Base-by-base conservation (phyloP, 2,113 vertebrate genomes). In the Toxotes jaculatrix region DNA sequence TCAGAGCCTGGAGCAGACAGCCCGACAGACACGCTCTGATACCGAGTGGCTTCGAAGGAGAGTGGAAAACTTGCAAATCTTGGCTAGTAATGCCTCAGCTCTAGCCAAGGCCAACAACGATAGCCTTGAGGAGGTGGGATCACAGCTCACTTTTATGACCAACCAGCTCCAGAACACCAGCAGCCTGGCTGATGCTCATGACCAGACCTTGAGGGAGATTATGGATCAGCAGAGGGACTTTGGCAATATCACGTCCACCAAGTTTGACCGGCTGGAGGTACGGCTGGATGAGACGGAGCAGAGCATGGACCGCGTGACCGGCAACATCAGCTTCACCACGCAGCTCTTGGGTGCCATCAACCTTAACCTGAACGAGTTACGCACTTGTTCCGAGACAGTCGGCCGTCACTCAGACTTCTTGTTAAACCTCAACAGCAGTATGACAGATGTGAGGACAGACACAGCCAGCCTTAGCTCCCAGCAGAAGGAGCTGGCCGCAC, bases 241-340 rank as follows among this genome's bases (percentile, higher is more conserved):
- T 3, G 94, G 96, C 89, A 98, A 98, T 63, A 91, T 95, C 91
- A 98, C 96, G 0, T 94, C 96, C 57, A 42, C 84, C 79, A 96
- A 94, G 90, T 97, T 98, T 82, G 97, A 87, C 77, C 93, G 93
- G 11, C 89, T 98, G 31, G 98, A 98, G 90, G 92, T 95, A 45
- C 96, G 94, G 12, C 95, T 98, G 85, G 97, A 98, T 57, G 88
- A 93, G 83, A 93, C 96, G 0, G 98, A 99, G 91, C 95, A 95
- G 0, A 96, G 95, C 69, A 95, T 98, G 31, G 96, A 97, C 82
- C 96, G 87, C 8, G 96, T 99, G 84, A 97, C 97, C 0, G 97
- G 96, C 82, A 98, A 98, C 57, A 96, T 99, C 90, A 99, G 98
- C 91, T 97, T 97, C 85, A 96, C 97, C 19, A 97, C 97, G 3